Evolutionary conservation across 2,888 invertebrate species (phyloP), one percentile per base, ranked within the genome.

Genomic region (Xanthorhoe spadicearia): DNA sequence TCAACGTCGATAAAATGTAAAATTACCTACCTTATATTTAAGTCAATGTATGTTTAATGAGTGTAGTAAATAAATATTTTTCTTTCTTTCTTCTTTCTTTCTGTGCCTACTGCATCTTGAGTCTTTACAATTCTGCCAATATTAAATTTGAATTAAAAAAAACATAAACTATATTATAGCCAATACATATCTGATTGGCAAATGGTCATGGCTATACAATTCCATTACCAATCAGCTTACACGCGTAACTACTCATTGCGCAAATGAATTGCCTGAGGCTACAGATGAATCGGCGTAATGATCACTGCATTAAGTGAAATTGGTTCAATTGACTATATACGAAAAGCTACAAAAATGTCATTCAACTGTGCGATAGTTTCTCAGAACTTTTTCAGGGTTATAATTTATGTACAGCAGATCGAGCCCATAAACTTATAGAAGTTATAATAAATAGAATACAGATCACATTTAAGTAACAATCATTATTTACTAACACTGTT

Each of bases 221-320:
- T 53, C 56, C 63, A 67, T 64, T 67, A 68, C 61, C 68, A 68
- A 68, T 68, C 68, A 68, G 68, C 68, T 64, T 64, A 64, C 64
- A 64, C 17, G 49, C 64, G 68, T 64, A 49, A 64, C 64, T 64
- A 61, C 68, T 67, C 67, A 67, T 63, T 64, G 61, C 51, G 54
- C 64, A 61, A 68, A 68, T 64, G 64, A 64, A 61, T 67, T 61
- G 68, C 68, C 68, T 19, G 56, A 46, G 68, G 68, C 61, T 61
- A 57, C 51, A 46, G 61, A 57, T 63, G 60, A 68, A 64, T 68
- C 49, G 61, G 50, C 64, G 64, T 64, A 64, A 64, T 61, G 68
- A 68, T 64, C 61, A 64, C 60, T 61, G 51, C 57, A 68, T 68
- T 68, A 63, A 64, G 61, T 53, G 19, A 43, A 64, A 64, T 68